Conservation (phyloP, 2,888 invertebrate genomes). For the Autographa pulchrina region DNA sequence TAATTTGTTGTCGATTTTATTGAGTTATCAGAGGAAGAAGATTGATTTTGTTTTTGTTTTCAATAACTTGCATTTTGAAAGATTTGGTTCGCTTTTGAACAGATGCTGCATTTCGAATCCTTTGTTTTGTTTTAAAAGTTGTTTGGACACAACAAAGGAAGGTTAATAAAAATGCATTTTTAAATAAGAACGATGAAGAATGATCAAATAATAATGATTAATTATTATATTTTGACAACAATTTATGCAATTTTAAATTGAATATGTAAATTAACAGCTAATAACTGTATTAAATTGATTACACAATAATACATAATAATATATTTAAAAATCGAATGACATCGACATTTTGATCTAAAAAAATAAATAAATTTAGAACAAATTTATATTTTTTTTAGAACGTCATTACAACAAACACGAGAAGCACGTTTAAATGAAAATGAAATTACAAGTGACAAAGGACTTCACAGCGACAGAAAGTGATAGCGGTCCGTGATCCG, state of each 20-base stretch:
- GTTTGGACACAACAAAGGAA: too few relatives aligned
- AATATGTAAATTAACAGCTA: background rate
- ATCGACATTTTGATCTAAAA: background rate
- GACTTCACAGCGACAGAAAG: constrained; percentile 78
- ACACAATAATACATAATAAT: background rate
- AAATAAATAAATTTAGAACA: background rate
- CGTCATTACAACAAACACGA: constrained; percentile 54
- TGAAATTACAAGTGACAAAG: constrained; percentile 76
- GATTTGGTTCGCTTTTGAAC: background rate
- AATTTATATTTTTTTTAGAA: constrained; percentile 15
- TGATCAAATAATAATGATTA: background rate
- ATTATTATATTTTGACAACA: background rate
- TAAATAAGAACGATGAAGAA: too few relatives aligned
- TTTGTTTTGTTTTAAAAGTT: too few relatives aligned
- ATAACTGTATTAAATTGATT: background rate
- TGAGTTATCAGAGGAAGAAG: constrained; percentile 6
- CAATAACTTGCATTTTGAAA: background rate
- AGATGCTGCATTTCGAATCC: background rate
- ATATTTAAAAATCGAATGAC: background rate
- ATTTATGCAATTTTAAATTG: background rate
- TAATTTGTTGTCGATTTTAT: constrained; percentile 48
- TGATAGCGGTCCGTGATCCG: constrained; percentile 81
- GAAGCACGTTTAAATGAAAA: constrained; percentile 76
- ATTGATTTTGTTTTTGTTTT: background rate
- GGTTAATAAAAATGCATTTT: too few relatives aligned